Conservation (phyloP, 2,113 vertebrate species). For the Macquaria ambigua region DNA sequence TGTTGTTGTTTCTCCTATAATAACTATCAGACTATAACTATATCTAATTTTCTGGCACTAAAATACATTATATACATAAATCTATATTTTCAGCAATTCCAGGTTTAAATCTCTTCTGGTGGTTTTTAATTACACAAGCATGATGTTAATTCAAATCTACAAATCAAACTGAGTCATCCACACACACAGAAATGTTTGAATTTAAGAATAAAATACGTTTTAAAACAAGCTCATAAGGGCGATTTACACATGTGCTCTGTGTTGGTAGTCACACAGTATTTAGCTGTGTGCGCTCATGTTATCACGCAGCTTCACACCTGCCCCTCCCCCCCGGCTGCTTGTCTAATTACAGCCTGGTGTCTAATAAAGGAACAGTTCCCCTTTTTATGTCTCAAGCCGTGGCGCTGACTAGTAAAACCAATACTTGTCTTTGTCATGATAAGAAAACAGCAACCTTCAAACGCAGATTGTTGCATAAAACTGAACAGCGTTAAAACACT, state of each 20-base stretch:
- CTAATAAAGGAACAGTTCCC: constrained; percentile 76
- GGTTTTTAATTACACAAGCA: not conserved
- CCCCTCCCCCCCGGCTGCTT: constrained; percentile 56
- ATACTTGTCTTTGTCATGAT: not conserved
- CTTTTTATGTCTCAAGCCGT: constrained; percentile 28
- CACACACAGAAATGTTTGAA: not conserved
- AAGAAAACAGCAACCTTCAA: constrained; percentile 9
- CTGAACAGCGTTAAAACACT: not conserved
- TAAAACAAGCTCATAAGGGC: not conserved
- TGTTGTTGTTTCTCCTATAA: not conserved
- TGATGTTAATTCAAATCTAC: not conserved
- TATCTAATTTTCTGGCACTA: not conserved
- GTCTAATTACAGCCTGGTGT: constrained; percentile 73
- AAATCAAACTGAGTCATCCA: not conserved
- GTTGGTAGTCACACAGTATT: constrained; percentile 2
- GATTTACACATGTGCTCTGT: constrained; percentile 12
- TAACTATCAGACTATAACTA: not conserved
- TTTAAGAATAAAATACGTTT: not conserved
- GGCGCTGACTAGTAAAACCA: not conserved
- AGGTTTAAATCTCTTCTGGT: not conserved
- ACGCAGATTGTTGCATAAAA: not conserved
- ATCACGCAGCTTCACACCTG: constrained; percentile 43
- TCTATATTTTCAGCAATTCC: not conserved
- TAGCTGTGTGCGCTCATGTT: constrained; percentile 37
- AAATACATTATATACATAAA: not conserved